These are phyloP conservation scores for Megastigmus dorsalis DNA, from an alignment of 2,888 invertebrate species.

Conservation along the genomic window DNA sequence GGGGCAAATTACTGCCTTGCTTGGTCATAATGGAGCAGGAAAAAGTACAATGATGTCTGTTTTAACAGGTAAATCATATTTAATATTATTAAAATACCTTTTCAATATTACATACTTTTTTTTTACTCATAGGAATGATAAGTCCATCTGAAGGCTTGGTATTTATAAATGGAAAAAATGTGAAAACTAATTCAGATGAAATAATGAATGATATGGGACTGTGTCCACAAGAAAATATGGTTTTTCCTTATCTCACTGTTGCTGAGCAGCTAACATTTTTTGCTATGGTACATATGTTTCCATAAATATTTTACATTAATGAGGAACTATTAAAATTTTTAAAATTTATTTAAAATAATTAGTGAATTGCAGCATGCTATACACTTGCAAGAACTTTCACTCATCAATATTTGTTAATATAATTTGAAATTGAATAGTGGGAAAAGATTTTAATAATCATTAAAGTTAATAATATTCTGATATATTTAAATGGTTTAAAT, in stretches of 20 bases:
- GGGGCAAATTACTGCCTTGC: conserved; percentile 87
- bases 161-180: conserved; percentile 82
- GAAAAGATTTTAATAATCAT: no score
- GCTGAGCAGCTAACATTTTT: conserved; percentile 89
- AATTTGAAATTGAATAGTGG: no score
- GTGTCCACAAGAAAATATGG: conserved; percentile 91
- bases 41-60: conserved; percentile 95
- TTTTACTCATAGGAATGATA: conserved; percentile 75
- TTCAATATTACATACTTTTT: not conserved
- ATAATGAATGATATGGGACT: conserved; percentile 85
- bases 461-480: no score
- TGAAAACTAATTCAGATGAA: conserved; percentile 78
- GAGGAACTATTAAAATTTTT: conserved; percentile 8
- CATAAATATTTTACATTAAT: no score
- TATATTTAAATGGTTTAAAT: no score
- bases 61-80: conserved; percentile 80
- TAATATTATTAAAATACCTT: not conserved
- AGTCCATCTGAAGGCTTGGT: conserved; percentile 83
- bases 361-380: no score
- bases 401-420: no score
- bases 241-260: conserved; percentile 87
- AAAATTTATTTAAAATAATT: not conserved
- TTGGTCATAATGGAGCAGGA: conserved; percentile 91
- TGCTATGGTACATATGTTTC: conserved; percentile 85
- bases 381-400: no score